Base-by-base conservation (phyloP, 2,888 invertebrate genomes). In the Aplocera efformata region DNA sequence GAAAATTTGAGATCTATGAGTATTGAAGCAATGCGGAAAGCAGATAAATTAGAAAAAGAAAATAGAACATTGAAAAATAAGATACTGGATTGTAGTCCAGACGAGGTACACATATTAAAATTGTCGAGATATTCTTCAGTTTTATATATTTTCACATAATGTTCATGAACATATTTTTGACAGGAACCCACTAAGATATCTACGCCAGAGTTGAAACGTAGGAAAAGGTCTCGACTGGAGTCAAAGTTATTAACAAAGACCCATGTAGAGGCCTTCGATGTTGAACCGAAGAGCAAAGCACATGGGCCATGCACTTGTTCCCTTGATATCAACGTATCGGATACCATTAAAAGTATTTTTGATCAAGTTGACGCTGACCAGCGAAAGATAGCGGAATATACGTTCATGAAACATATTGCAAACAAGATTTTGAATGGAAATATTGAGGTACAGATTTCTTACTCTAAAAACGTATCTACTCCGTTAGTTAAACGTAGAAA, bases 1-100 rank as follows among this genome's bases (percentile, higher is more conserved):
- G 88, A 89, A 48, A 84, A 75, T 51, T 68, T 89, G 46, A 72
- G 86, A 53, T 60, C 72, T 2, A 76, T 88, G 76, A 84, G 84
- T 47, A 79, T 84, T 42, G 86, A 86, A 47, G 88, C 86, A 7
- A 79, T 85, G 74, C 70, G 70, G 24, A 82, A 76, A 56, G 77
- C 76, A 20, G 84, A 86, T 34, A 79, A 67, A 56, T 56, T 85
- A 6, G 79, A 83, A 55, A 83, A 69, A 53, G 85, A 88, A 60
- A 81, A 83, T 46, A 52, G 56, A 26, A 42, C 43, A 7, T 55
- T 85, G 3, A 83, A 72, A 66, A 48, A 34, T 4, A 79, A 72
- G 59, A 51, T 68, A 13, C 47, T 50, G 13, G 58, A 60, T 8
- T 42, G 50, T 29, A 56, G 53, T 22, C 44, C 54, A 22, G 66